Percentiles rank a stretch among this genome's conserved stretches.
Evolutionary conservation across 2,113 vertebrate genomes (phyloP).

Genomic region (Alligator sinensis): DNA sequence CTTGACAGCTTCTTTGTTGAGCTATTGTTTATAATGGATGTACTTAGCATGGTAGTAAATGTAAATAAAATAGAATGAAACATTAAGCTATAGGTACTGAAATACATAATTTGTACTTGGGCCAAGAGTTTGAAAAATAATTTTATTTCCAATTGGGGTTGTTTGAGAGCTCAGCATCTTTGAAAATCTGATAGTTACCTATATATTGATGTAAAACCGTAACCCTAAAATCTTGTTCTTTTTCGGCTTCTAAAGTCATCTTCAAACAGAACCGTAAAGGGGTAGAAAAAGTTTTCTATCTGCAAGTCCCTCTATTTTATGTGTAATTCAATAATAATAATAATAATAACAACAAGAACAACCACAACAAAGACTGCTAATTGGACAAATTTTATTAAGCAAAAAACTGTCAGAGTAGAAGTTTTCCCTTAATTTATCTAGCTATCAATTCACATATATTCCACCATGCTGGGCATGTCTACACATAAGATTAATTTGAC

Average conservation of each 20-base stretch:
- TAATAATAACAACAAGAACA: background rate
- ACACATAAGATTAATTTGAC: too few species aligned
- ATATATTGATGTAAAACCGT: background rate
- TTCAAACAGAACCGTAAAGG: fast-evolving
- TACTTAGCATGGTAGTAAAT: background rate
- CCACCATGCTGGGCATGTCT: background rate
- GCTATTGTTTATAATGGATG: background rate
- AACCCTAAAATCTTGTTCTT: background rate
- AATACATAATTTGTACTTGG: background rate
- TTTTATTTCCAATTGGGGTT: background rate
- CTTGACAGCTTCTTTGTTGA: constrained; percentile 38
- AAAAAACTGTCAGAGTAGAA: background rate
- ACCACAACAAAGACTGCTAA: background rate
- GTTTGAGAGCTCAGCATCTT: background rate
- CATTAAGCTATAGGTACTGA: background rate
- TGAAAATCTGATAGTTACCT: background rate
- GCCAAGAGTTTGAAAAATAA: background rate
- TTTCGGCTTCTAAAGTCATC: background rate
- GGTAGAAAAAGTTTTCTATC: background rate
- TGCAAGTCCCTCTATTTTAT: background rate
- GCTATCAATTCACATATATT: background rate
- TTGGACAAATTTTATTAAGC: background rate
- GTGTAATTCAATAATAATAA: background rate
- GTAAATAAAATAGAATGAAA: background rate
- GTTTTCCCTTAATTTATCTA: background rate